These are phyloP conservation scores for Istiophorus platypterus DNA, from an alignment of 2,113 vertebrate genomes.

Conservation along the genomic window DNA sequence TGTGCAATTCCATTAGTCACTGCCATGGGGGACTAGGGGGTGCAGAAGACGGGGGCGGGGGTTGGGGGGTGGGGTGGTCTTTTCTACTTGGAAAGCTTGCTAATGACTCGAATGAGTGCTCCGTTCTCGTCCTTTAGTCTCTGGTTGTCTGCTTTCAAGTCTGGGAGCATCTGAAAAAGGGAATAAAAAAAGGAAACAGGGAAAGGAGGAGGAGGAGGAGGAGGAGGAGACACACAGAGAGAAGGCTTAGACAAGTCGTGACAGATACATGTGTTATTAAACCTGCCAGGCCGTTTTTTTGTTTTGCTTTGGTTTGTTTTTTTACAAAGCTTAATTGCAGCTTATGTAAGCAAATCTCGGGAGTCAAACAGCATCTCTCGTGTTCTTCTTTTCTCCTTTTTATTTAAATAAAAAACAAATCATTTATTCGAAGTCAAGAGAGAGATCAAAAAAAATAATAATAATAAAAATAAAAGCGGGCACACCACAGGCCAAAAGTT, in stretches of 20 bases:
- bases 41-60: slow-evolving; percentile 47
- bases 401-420: background rate
- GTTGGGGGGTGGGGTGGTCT: slow-evolving; percentile 12
- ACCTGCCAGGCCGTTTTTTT: slow-evolving; percentile 46
- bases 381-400: background rate
- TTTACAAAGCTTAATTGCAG: slow-evolving; percentile 66
- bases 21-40: slow-evolving; percentile 79
- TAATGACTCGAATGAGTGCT: slow-evolving; percentile 82
- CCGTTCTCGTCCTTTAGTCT: slow-evolving; percentile 99
- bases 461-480: slow-evolving; percentile 26
- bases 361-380: slow-evolving; percentile 61
- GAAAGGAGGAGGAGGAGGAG: background rate
- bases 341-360: slow-evolving; percentile 36
- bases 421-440: slow-evolving; percentile 25
- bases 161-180: slow-evolving; percentile 94
- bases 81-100: slow-evolving; percentile 83
- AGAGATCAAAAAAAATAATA: too few species aligned
- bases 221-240: background rate
- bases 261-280: background rate
- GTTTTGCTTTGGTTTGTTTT: too few species aligned
- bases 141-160: slow-evolving; percentile 99
- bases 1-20: slow-evolving; percentile 92
- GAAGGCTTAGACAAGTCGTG: slow-evolving; percentile 55
- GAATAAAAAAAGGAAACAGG: slow-evolving; percentile 26
- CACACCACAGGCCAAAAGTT: slow-evolving; percentile 69